Evolutionary conservation across 1,140 invertebrate species (phyloP).

Genomic region (Pomacea maculata): DNA sequence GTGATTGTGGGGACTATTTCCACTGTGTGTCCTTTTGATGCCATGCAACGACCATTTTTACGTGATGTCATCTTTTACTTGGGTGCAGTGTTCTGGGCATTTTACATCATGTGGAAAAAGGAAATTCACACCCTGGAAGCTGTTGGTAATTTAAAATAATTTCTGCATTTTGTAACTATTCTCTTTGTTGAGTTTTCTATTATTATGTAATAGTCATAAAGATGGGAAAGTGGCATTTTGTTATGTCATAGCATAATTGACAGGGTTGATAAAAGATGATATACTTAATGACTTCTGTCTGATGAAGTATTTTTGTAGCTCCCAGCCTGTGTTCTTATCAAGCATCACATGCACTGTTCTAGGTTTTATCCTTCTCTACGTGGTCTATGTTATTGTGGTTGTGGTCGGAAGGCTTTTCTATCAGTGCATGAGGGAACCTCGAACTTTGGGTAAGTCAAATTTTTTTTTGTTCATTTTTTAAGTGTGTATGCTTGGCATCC

Average conservation of each 20-base stretch:
- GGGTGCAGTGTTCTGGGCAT: constrained; percentile 68
- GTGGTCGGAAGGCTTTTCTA: constrained; percentile 66
- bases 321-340: background rate
- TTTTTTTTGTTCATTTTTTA: background rate
- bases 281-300: background rate
- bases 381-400: constrained; percentile 72
- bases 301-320: too few species aligned
- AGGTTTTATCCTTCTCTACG: constrained; percentile 72
- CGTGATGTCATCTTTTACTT: constrained; percentile 77
- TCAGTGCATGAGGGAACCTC: constrained; percentile 21
- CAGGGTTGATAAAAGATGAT: background rate
- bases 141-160: constrained; percentile 58
- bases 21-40: constrained; percentile 71
- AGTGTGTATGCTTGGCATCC: too few species aligned
- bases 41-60: constrained; percentile 71
- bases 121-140: constrained; percentile 66
- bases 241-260: background rate
- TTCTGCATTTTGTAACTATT: background rate
- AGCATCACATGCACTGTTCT: constrained; percentile 54
- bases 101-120: constrained; percentile 65
- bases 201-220: background rate
- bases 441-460: background rate
- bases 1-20: constrained; percentile 74
- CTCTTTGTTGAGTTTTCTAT: too few species aligned
- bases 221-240: background rate